A percentile compares a stretch with the other conserved stretches of the same genome.
phyloP scores from a whole-genome alignment of 2,797 vertebrate species.

The Euphonia xanthogaster region DNA sequence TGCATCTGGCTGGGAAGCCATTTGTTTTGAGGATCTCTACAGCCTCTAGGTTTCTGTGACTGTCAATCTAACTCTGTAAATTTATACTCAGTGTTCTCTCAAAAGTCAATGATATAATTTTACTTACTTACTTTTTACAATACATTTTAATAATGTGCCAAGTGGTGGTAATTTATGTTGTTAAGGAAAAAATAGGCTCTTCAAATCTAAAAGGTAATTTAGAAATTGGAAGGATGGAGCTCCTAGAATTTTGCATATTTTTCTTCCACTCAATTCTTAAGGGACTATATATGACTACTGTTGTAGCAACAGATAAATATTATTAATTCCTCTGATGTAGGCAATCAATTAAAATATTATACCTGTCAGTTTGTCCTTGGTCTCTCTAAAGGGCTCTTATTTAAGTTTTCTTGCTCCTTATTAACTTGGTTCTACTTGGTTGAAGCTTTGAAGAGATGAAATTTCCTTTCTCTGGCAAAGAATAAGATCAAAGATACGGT shows the following conservation, averaged over 20 bases:
- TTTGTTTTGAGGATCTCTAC: neutral
- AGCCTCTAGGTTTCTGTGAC: neutral
- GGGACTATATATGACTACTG: neutral
- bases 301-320: neutral
- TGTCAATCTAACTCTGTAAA: neutral
- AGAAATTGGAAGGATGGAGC: neutral
- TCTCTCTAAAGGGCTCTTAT: conserved; percentile 6
- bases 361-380: conserved; percentile 35
- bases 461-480: conserved; percentile 49
- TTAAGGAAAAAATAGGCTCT: neutral
- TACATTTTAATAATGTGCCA: neutral
- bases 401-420: conserved; percentile 28
- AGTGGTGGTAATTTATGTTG: neutral
- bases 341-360: conserved; percentile 35
- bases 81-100: neutral
- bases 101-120: neutral
- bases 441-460: conserved; percentile 51
- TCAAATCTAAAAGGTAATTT: neutral
- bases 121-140: neutral
- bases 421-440: conserved; percentile 42
- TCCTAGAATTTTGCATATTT: neutral
- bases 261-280: neutral
- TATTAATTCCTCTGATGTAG: conserved; percentile 18
- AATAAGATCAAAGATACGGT: neutral
- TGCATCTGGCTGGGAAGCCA: neutral